These are phyloP conservation scores for Hesperophylax magnus DNA, from an alignment of 1,140 invertebrate species.

Conservation along the genomic window DNA sequence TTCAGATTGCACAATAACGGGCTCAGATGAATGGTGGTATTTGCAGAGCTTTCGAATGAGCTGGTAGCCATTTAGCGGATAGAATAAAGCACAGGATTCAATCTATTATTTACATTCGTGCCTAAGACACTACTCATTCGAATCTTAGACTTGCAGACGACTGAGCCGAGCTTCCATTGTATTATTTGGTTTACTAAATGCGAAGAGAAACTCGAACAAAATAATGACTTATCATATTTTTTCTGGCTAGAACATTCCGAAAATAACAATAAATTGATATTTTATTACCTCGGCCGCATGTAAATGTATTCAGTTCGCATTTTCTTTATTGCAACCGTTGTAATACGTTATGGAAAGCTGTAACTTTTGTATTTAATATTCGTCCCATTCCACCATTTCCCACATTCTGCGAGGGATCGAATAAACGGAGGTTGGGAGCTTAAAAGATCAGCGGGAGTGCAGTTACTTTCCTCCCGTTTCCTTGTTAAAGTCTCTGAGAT, in stretches of 20 bases:
- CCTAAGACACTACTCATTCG: too few relatives aligned
- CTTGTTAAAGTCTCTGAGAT: slow-evolving; percentile 42
- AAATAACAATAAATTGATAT: too few relatives aligned
- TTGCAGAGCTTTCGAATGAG: slow-evolving; percentile 32
- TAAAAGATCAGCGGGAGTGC: slow-evolving; percentile 15
- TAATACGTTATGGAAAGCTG: slow-evolving; percentile 7
- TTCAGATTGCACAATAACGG: slow-evolving; percentile 31
- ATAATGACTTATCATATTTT: too few relatives aligned
- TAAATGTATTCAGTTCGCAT: not conserved
- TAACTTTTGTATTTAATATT: slow-evolving; percentile 24
- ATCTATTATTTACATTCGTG: too few relatives aligned
- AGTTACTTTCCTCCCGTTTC: slow-evolving; percentile 15
- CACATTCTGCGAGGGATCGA: slow-evolving; percentile 19
- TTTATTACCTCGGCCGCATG: too few relatives aligned
- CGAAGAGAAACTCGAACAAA: too few relatives aligned
- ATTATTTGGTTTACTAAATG: too few relatives aligned
- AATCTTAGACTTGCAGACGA: too few relatives aligned
- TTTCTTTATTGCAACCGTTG: slow-evolving; percentile 9
- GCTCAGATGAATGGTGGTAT: slow-evolving; percentile 32
- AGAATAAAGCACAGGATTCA: not conserved
- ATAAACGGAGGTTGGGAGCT: slow-evolving; percentile 13
- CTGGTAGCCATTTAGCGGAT: slow-evolving; percentile 27
- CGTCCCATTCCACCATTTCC: slow-evolving; percentile 18
- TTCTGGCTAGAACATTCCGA: too few relatives aligned
- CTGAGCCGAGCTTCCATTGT: too few relatives aligned